These are phyloP conservation scores for Osmerus eperlanus DNA, from an alignment of 2,113 vertebrate genomes.

Conservation along the genomic window DNA sequence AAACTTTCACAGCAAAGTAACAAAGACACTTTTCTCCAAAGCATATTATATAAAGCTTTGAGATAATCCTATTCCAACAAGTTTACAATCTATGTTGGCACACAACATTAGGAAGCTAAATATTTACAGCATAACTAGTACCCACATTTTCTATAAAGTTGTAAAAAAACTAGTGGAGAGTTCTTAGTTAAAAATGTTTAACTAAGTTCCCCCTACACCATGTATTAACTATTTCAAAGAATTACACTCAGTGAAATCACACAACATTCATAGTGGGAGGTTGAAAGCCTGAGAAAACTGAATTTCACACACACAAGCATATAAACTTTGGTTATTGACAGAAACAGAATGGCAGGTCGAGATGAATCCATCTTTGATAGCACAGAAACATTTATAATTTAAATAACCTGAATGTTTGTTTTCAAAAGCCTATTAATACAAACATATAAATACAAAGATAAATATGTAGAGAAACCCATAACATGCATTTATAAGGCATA, in stretches of 20 bases:
- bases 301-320: slow-evolving; percentile 30
- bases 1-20: background rate
- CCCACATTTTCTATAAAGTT: slow-evolving; percentile 13
- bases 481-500: slow-evolving; percentile 65
- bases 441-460: slow-evolving; percentile 54
- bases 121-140: slow-evolving; percentile 40
- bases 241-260: slow-evolving; percentile 32
- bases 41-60: slow-evolving; percentile 48
- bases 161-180: background rate
- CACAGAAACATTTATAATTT: slow-evolving; percentile 16
- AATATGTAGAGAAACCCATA: slow-evolving; percentile 34
- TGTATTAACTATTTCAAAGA: slow-evolving; percentile 29
- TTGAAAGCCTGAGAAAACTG: slow-evolving; percentile 64
- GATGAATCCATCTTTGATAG: slow-evolving; percentile 35
- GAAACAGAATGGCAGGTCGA: slow-evolving; percentile 46
- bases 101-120: slow-evolving; percentile 7
- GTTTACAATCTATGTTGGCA: slow-evolving; percentile 44
- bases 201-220: slow-evolving; percentile 6
- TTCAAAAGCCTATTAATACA: slow-evolving; percentile 47
- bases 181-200: no score
- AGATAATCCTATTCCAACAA: slow-evolving; percentile 1
- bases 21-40: background rate
- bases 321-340: slow-evolving; percentile 67
- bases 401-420: slow-evolving; percentile 38
- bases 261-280: slow-evolving; percentile 57